Evolutionary conservation across 2,888 invertebrate genomes (phyloP).

Genomic region (Agrochola circellaris): DNA sequence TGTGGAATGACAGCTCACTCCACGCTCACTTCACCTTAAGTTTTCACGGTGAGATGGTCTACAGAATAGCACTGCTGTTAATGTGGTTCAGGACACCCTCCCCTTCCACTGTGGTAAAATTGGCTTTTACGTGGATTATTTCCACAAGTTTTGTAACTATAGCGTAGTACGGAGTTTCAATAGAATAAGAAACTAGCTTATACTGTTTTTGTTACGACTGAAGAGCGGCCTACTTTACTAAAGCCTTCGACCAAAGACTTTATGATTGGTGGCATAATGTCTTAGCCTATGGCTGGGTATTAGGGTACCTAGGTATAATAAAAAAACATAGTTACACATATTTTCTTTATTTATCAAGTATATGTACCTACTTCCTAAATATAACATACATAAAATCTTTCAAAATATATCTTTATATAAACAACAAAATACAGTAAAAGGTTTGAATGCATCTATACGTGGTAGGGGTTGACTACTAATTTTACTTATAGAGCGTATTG

Average conservation of each 20-base stretch:
- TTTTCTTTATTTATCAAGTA: conserved; percentile 47
- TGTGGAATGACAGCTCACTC: too few relatives aligned
- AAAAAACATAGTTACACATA: conserved; percentile 13
- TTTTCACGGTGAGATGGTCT: too few relatives aligned
- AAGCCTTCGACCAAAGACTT: not conserved
- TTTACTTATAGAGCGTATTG: not conserved
- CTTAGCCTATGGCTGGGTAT: too few relatives aligned
- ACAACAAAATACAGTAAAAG: conserved; percentile 44
- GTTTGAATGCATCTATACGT: conserved; percentile 14
- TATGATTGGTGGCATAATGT: not conserved
- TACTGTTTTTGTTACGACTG: not conserved
- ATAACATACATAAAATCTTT: conserved; percentile 60
- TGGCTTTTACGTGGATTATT: too few relatives aligned
- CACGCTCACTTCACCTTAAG: too few relatives aligned
- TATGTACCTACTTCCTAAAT: conserved; percentile 23
- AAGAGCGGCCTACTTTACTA: not conserved
- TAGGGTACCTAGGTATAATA: not conserved
- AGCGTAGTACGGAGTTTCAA: too few relatives aligned
- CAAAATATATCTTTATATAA: conserved; percentile 45
- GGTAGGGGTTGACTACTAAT: conserved; percentile 2
- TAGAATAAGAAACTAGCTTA: not conserved
- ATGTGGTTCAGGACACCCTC: too few relatives aligned
- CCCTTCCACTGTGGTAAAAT: too few relatives aligned
- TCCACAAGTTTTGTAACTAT: too few relatives aligned
- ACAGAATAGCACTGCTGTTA: too few relatives aligned